Base-by-base conservation (phyloP, 2,113 vertebrate species). In the Mesitornis unicolor region DNA sequence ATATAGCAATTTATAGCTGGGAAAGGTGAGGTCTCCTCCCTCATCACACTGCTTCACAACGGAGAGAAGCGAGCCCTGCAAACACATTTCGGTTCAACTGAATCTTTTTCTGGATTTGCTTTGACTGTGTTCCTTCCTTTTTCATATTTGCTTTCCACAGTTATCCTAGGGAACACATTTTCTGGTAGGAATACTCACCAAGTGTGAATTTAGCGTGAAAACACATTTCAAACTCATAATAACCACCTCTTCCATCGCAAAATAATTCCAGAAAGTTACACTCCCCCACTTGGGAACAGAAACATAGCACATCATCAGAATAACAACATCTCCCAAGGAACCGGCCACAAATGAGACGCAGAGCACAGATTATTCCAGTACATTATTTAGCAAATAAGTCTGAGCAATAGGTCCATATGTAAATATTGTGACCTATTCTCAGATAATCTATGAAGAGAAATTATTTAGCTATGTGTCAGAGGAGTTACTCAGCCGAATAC, bases 161-260 rank as follows among this genome's bases (percentile, higher is more conserved):
- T 93, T 94, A 90, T 95, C 93, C 83, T 68, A 74, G 68, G 38
- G 56, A 96, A 92, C 79, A 92, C 91, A 93, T 93, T 95, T 93
- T 71, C 71, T 95, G 83, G 84, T 90, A 91, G 64, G 73, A 95
- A 96, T 91, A 95, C 67, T 95, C 94, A 94, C 90, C 69, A 71
- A 94, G 93, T 95, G 93, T 95, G 95, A 97, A 94, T 92, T 95
- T 69, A 86, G 82, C 20, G 0, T 96, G 94, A 96, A 96, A 96
- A 96, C 94, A 96, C 63, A 94, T 93, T 95, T 97, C 89, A 93
- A 90, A 80, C 75, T 92, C 74, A 78, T 91, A 95, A 95, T 81
- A 95, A 92, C 87, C 95, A 63, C 64, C 67, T 83, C 63, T 96
- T 82, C 79, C 56, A 93, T 95, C 84, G 93, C 54, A 83, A 94